phyloP scores from a whole-genome alignment of 2,797 vertebrate genomes.

The Hypotaenidia okinawae region DNA sequence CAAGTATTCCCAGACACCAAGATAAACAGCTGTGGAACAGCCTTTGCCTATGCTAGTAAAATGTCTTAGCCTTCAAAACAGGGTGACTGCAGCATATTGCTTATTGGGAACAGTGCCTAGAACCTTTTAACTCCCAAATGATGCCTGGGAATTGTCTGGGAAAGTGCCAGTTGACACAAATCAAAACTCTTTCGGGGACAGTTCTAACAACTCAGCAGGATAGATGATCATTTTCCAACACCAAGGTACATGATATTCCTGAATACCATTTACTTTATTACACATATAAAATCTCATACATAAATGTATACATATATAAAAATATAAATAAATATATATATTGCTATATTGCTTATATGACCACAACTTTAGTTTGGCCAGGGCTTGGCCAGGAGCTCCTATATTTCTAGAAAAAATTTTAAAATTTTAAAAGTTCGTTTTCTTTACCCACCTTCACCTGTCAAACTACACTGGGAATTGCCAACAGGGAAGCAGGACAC shows the following conservation, averaged over 20 bases:
- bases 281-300: not conserved
- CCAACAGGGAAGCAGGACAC: not conserved
- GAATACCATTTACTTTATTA: not conserved
- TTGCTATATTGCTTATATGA: not conserved
- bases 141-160: not conserved
- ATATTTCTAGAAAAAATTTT: not conserved
- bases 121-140: conserved; percentile 40
- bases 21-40: conserved; percentile 23
- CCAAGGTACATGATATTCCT: not conserved
- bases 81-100: conserved; percentile 22
- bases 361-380: not conserved
- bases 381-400: not conserved
- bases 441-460: not conserved
- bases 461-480: not conserved
- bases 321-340: not conserved
- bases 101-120: conserved; percentile 40
- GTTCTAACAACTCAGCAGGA: not conserved
- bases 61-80: conserved; percentile 5
- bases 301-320: no score
- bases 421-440: not conserved
- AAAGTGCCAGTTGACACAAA: conserved; percentile 23
- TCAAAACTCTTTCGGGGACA: not conserved
- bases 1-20: not conserved
- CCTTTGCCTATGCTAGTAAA: not conserved
- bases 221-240: not conserved